Conservation (phyloP, 2,797 vertebrate species). For the Australoheros facetus region DNA sequence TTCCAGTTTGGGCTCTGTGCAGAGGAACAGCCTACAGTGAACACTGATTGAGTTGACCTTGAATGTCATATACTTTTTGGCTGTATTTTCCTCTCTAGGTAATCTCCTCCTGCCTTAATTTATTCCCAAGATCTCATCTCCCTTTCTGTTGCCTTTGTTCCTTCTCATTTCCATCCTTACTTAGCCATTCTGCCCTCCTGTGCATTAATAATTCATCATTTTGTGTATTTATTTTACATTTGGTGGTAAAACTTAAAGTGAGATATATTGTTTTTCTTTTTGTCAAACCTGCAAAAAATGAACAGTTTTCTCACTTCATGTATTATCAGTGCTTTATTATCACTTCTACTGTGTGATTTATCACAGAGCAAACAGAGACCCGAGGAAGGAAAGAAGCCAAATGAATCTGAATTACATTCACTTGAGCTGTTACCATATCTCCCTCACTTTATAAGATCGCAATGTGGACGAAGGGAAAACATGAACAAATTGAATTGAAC, state of each 20-base stretch:
- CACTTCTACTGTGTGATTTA: not conserved
- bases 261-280: not conserved
- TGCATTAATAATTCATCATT: not conserved
- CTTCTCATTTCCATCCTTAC: slow-evolving; percentile 1
- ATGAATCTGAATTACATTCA: not conserved
- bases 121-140: slow-evolving; percentile 19
- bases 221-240: not conserved
- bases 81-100: not conserved
- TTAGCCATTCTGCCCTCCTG: not conserved
- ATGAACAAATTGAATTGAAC: not conserved
- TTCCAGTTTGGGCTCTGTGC: slow-evolving; percentile 13
- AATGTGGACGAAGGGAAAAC: not conserved
- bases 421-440: not conserved
- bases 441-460: not conserved
- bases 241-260: not conserved
- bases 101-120: not conserved
- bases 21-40: not conserved
- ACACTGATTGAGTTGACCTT: slow-evolving; percentile 24
- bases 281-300: not conserved
- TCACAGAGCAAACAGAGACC: not conserved
- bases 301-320: slow-evolving; percentile 6
- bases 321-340: slow-evolving; percentile 39
- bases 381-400: not conserved
- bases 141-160: not conserved
- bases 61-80: slow-evolving; percentile 11